Evolutionary conservation across 2,888 invertebrate genomes (phyloP).

Genomic region (Microplitis deprimator): DNA sequence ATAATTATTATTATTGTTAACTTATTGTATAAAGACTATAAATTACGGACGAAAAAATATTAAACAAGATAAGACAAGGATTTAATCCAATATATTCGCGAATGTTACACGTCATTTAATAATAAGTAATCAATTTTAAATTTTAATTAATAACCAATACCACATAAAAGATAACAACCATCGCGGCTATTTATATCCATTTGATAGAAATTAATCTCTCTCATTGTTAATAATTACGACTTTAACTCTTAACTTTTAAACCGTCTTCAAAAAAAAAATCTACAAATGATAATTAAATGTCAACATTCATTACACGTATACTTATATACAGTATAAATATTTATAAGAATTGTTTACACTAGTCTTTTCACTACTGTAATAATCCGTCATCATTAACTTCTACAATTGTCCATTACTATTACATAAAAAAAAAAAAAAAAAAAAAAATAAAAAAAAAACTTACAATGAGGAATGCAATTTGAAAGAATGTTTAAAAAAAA

Average conservation of each 20-base stretch:
- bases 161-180: background rate
- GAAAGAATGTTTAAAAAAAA: background rate
- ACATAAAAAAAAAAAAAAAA: slow-evolving; percentile 19
- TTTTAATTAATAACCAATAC: background rate
- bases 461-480: background rate
- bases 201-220: background rate
- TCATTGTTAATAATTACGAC: background rate
- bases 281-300: slow-evolving; percentile 20
- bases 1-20: slow-evolving; percentile 36
- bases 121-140: background rate
- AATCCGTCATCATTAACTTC: slow-evolving; percentile 28
- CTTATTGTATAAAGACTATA: slow-evolving; percentile 23
- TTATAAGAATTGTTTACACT: slow-evolving; percentile 32
- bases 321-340: slow-evolving; percentile 11
- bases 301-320: slow-evolving; percentile 4
- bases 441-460: slow-evolving; percentile 7
- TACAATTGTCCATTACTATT: slow-evolving; percentile 43
- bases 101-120: background rate
- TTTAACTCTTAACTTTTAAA: background rate
- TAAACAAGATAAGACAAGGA: background rate
- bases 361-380: slow-evolving; percentile 33
- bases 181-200: background rate
- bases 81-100: background rate
- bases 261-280: slow-evolving; percentile 7
- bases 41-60: background rate